A percentile compares a stretch with the other conserved stretches of the same genome.
Evolutionary conservation across 2,888 invertebrate genomes (phyloP).

Genomic region (Amiota mariae): DNA sequence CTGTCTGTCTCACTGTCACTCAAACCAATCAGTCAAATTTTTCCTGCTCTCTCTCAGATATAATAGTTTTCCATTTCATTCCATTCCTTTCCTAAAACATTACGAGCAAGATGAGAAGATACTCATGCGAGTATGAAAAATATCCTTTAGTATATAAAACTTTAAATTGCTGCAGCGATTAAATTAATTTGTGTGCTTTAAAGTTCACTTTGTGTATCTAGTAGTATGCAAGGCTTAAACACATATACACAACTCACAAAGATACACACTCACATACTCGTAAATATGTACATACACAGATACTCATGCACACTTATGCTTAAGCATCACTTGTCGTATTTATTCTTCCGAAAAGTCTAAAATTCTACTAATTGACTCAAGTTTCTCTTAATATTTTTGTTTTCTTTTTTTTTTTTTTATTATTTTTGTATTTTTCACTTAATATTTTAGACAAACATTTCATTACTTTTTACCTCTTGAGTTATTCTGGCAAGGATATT

Average conservation of each 20-base stretch:
- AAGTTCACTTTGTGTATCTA: constrained; percentile 17
- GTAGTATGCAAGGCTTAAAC: constrained; percentile 27
- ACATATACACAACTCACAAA: background rate
- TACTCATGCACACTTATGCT: background rate
- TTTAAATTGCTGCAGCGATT: constrained; percentile 58
- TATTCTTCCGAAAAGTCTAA: constrained; percentile 14
- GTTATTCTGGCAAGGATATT: too few species aligned
- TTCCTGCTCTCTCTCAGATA: background rate
- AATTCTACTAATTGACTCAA: constrained; percentile 16
- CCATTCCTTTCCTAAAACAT: too few species aligned
- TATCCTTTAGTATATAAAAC: constrained; percentile 43
- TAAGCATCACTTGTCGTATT: constrained; percentile 9
- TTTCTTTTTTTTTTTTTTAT: too few species aligned
- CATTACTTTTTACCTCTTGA: background rate
- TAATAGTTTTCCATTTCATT: too few species aligned
- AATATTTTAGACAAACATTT: constrained; percentile 24
- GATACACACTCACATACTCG: background rate
- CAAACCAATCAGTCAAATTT: constrained; percentile 20
- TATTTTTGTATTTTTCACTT: constrained; percentile 7
- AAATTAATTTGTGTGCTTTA: constrained; percentile 55
- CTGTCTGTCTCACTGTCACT: constrained; percentile 25
- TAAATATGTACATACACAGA: background rate
- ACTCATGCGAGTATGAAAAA: too few species aligned
- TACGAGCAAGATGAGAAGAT: too few species aligned
- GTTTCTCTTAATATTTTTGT: background rate